These are phyloP conservation scores for Mechanitis messenoides DNA, from an alignment of 2,888 invertebrate species.

Conservation along the genomic window DNA sequence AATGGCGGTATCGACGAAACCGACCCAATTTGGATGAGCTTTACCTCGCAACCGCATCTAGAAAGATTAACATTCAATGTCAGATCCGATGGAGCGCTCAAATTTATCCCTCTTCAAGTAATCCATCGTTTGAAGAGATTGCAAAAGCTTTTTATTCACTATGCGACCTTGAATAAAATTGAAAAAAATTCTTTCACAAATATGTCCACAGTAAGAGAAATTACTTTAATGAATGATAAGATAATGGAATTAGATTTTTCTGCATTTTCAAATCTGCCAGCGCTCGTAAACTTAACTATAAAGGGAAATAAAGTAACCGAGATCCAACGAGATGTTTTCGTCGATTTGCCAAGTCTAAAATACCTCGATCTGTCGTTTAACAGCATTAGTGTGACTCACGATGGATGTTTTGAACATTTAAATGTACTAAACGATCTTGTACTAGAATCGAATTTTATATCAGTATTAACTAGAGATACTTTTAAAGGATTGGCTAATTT, in stretches of 20 bases:
- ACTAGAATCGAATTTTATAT: constrained; percentile 85
- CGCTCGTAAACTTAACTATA: constrained; percentile 82
- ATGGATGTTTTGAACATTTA: constrained; percentile 87
- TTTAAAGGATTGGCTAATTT: constrained; percentile 85
- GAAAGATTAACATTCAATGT: constrained; percentile 83
- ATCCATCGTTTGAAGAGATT: constrained; percentile 80
- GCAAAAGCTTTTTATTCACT: constrained; percentile 81
- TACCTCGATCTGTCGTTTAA: constrained; percentile 91
- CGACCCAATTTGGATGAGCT: constrained; percentile 83
- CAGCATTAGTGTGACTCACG: constrained; percentile 88
- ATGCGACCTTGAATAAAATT: constrained; percentile 83
- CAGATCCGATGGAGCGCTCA: constrained; percentile 80
- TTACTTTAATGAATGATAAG: constrained; percentile 82
- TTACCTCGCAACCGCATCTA: constrained; percentile 82
- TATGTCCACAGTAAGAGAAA: constrained; percentile 81
- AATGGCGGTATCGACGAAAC: constrained; percentile 80
- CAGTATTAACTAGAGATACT: constrained; percentile 84
- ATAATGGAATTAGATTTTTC: constrained; percentile 82
- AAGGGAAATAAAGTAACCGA: constrained; percentile 87
- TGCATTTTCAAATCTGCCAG: constrained; percentile 84
- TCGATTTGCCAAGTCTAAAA: constrained; percentile 82
- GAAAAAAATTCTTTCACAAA: constrained; percentile 85
- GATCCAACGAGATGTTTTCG: constrained; percentile 85
- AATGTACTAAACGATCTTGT: constrained; percentile 85
- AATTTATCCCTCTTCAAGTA: constrained; percentile 82